Evolutionary conservation across 2,797 vertebrate genomes (phyloP), one percentile per base, ranked within the genome.

Genomic region (Arctocebus calabarensis): DNA sequence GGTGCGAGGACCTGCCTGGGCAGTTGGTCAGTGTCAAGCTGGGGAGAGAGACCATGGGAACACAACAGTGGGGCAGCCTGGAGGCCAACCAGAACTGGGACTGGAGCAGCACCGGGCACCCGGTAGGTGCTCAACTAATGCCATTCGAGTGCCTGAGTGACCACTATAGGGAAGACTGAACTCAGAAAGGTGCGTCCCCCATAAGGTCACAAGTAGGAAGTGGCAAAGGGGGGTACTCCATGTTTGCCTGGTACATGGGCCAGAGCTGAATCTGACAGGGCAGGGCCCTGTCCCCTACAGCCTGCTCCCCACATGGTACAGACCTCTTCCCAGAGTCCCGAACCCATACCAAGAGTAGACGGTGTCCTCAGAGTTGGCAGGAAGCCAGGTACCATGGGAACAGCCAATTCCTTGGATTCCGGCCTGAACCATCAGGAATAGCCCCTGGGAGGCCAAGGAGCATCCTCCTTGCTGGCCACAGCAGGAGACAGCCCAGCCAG

Each of bases 131-230:
- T 37, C 59, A 29, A 0, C 1, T 12, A 43, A 12, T 0, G 23
- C 55, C 59, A 0, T 9, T 0, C 4, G 2, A 7, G 5, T 3
- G 16, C 0, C 2, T 1, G 0, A 14, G 12, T 2, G 10, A 52
- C 7, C 22, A 17, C 16, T 0, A 17, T 1, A 25, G 34, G 40
- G 43, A 64, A 7, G 17, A 4, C 52, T 2, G 61, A 43, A 29
- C 6, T 14, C 25, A 22, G 13, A 14, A 11, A 7, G 16, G 1
- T 48, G 0, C 0, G 5, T 5, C n/a, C 45, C 64, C 11, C 45
- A 3, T 4, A 2, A 27, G 57, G 55, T 5, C 27, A 13, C 2
- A 3, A 7, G 57, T 27, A 5, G 12, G 37, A 34, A 11, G 40
- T 0, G 37, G 0, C 34, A 59, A 37, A 23, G 20, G 2, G 3